Evolutionary conservation across 2,797 vertebrate genomes (phyloP).

Genomic region (Forpus xanthops): DNA sequence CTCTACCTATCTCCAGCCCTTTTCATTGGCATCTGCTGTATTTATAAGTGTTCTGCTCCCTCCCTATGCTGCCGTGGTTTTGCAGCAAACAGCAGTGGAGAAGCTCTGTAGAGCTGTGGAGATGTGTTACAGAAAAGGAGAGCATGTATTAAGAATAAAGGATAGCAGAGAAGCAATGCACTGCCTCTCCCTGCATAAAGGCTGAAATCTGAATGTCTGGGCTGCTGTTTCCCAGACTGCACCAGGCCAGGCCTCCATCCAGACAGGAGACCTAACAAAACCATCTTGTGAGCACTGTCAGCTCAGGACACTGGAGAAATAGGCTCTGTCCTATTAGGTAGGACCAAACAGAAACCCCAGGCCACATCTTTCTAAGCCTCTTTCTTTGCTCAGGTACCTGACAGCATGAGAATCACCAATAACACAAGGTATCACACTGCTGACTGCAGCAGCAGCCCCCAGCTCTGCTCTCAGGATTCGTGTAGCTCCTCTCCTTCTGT

Average conservation of each 20-base stretch:
- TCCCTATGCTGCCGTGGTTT: background rate
- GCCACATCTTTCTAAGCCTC: background rate
- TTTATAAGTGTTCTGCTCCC: background rate
- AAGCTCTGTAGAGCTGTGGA: background rate
- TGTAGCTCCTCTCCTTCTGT: background rate
- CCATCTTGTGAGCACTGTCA: background rate
- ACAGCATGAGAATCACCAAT: background rate
- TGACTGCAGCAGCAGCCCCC: background rate
- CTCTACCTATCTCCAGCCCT: background rate
- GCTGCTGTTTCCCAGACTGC: background rate
- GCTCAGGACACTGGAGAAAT: background rate
- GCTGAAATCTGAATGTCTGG: background rate
- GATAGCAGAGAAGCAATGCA: background rate
- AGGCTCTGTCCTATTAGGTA: background rate
- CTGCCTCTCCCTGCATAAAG: background rate
- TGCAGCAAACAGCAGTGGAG: background rate
- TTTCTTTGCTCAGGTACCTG: background rate
- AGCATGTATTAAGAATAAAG: background rate
- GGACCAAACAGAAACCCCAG: background rate
- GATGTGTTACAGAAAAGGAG: background rate
- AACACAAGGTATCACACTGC: fast-evolving
- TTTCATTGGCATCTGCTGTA: background rate
- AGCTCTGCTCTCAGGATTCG: background rate
- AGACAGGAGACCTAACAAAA: background rate
- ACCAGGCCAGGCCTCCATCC: background rate